phyloP scores from a whole-genome alignment of 2,888 invertebrate genomes.

The Megamerina dolium region DNA sequence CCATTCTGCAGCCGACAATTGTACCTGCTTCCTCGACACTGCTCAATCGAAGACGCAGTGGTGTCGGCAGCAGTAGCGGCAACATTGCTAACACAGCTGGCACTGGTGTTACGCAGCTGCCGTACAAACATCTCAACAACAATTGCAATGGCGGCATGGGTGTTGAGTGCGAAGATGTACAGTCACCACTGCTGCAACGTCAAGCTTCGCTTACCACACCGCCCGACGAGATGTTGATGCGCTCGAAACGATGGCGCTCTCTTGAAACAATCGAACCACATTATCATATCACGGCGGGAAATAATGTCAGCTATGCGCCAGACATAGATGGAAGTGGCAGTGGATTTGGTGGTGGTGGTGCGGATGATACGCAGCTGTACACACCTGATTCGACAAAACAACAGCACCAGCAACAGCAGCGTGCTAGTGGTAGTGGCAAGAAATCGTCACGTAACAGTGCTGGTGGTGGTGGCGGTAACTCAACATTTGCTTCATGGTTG shows the following conservation, averaged over 20 bases:
- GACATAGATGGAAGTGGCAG: slow-evolving; percentile 32
- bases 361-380: no score
- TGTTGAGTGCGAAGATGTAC: slow-evolving; percentile 43
- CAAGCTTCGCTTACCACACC: slow-evolving; percentile 47
- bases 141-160: slow-evolving; percentile 48
- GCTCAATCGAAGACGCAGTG: slow-evolving; percentile 29
- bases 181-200: slow-evolving; percentile 44
- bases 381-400: slow-evolving; percentile 19
- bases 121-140: slow-evolving; percentile 46
- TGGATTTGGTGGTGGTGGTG: slow-evolving; percentile 22
- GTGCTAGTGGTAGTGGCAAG: slow-evolving; percentile 19
- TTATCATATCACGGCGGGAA: slow-evolving; percentile 24
- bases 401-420: slow-evolving; percentile 26
- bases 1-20: slow-evolving; percentile 23
- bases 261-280: slow-evolving; percentile 59
- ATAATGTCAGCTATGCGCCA: slow-evolving; percentile 40
- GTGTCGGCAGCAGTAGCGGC: slow-evolving; percentile 20
- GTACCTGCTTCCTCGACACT: slow-evolving; percentile 27
- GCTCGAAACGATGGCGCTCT: slow-evolving; percentile 70
- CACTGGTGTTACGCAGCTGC: slow-evolving; percentile 17
- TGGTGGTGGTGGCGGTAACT: slow-evolving; percentile 16
- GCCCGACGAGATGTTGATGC: slow-evolving; percentile 50
- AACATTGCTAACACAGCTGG: slow-evolving; percentile 11
- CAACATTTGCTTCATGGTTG: slow-evolving; percentile 66
- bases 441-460: slow-evolving; percentile 8